phyloP scores from a whole-genome alignment of 2,797 vertebrate species.

The Chelmon rostratus region DNA sequence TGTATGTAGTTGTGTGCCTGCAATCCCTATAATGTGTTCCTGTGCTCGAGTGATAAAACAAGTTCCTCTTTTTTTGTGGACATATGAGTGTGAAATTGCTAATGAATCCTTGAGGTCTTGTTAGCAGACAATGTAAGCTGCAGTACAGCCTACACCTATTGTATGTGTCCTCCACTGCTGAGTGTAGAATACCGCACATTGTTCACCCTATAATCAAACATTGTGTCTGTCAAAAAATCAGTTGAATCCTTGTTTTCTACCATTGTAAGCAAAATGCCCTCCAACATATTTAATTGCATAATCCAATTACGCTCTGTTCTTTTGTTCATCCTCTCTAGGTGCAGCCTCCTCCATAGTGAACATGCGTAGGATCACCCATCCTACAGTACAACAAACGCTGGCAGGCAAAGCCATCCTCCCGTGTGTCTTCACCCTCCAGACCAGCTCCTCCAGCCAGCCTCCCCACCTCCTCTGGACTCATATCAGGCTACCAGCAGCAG shows the following conservation, averaged over 20 bases:
- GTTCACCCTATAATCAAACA: conserved; percentile 18
- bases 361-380: conserved; percentile 88
- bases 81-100: conserved; percentile 41
- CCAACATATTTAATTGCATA: conserved; percentile 14
- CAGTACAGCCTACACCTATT: conserved; percentile 20
- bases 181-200: neutral
- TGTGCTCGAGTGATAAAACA: conserved; percentile 18
- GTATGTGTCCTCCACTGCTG: neutral
- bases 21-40: neutral
- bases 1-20: neutral
- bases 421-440: conserved; percentile 89
- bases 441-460: conserved; percentile 62
- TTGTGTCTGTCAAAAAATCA: conserved; percentile 8
- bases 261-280: neutral
- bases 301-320: conserved; percentile 12
- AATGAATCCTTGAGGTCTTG: conserved; percentile 60
- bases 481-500: conserved; percentile 71
- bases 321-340: conserved; percentile 63
- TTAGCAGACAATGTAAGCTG: conserved; percentile 35
- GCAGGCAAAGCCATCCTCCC: conserved; percentile 89
- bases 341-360: conserved; percentile 86
- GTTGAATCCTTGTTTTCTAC: conserved; percentile 1
- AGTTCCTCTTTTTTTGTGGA: conserved; percentile 31
- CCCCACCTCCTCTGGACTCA: conserved; percentile 93
- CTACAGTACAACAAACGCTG: conserved; percentile 81